Conservation (phyloP, 2,113 vertebrate genomes). For the Ciconia boyciana region DNA sequence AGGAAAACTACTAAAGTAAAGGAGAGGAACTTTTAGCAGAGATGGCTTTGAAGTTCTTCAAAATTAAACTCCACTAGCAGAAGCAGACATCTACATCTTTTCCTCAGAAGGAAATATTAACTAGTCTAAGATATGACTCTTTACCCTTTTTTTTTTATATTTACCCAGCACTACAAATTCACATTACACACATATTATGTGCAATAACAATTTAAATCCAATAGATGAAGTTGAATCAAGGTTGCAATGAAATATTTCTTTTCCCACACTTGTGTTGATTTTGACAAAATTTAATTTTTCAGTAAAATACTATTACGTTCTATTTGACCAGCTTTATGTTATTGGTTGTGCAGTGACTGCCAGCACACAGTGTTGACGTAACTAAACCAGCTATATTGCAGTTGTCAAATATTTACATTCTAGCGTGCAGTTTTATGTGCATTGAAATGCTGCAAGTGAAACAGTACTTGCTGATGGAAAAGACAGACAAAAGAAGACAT, state of each 20-base stretch:
- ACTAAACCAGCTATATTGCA: not conserved
- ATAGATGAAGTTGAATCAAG: not conserved
- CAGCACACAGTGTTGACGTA: not conserved
- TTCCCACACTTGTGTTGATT: not conserved
- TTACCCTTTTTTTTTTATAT: not conserved
- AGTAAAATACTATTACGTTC: not conserved
- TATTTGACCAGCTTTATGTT: not conserved
- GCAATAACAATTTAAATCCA: not conserved
- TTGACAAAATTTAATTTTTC: not conserved
- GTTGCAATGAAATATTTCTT: not conserved
- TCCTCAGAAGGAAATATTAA: not conserved
- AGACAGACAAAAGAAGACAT: not conserved
- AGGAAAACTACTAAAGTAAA: too few relatives aligned
- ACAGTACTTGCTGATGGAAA: not conserved
- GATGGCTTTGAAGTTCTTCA: not conserved
- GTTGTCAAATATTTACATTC: not conserved
- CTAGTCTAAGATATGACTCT: not conserved
- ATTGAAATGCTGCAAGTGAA: not conserved
- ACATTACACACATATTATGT: not conserved
- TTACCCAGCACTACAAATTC: not conserved
- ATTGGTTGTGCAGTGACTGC: not conserved
- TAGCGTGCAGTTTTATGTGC: not conserved
- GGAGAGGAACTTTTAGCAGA: not conserved
- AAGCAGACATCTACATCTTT: not conserved
- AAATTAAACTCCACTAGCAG: not conserved